phyloP scores from a whole-genome alignment of 2,888 invertebrate genomes.

The Cataglyphis livida region DNA sequence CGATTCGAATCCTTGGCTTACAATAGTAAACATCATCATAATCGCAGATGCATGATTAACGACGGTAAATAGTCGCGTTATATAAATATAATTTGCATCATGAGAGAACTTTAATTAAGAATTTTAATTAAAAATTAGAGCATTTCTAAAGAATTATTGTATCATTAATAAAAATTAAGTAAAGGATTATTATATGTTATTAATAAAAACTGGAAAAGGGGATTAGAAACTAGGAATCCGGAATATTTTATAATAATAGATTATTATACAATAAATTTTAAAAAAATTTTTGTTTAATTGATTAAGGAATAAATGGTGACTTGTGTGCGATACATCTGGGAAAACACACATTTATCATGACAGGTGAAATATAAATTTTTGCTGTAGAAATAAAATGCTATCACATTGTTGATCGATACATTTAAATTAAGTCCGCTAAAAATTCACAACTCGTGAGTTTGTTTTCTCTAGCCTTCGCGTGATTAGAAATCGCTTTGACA shows the following conservation, averaged over 20 bases:
- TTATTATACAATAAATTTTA: too few species aligned
- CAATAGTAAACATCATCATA: neutral
- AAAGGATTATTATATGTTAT: too few species aligned
- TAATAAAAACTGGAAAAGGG: neutral
- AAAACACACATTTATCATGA: neutral
- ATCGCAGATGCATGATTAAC: neutral
- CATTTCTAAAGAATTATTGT: neutral
- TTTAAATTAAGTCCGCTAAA: neutral
- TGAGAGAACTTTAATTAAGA: neutral
- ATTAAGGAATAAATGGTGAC: neutral
- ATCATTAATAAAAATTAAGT: neutral
- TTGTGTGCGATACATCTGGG: neutral
- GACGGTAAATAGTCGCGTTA: neutral
- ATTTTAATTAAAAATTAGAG: neutral
- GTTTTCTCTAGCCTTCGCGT: conserved; percentile 61
- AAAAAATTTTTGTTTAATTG: neutral
- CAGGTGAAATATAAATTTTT: conserved; percentile 9
- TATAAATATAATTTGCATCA: neutral
- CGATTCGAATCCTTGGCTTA: neutral
- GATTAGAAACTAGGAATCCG: neutral
- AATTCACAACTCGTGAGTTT: conserved; percentile 7
- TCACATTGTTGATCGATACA: neutral
- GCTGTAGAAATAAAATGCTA: neutral
- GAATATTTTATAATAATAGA: neutral
- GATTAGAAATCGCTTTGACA: conserved; percentile 55